phyloP scores from a whole-genome alignment of 2,797 vertebrate species.

The Euthynnus affinis region DNA sequence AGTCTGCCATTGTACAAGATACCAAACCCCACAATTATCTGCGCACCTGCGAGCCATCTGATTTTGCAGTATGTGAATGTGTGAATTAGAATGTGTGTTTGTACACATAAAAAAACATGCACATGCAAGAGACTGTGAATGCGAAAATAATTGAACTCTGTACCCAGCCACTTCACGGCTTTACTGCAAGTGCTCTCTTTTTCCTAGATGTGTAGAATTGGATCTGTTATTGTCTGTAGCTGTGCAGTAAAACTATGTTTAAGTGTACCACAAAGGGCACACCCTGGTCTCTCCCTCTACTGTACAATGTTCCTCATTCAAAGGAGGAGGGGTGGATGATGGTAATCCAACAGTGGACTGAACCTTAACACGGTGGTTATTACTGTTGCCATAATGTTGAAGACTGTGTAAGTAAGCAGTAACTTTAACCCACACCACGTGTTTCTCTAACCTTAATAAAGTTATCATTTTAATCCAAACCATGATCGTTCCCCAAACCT shows the following conservation, averaged over 20 bases:
- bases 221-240: constrained; percentile 12
- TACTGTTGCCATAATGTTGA: no score
- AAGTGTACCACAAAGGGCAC: not conserved
- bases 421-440: no score
- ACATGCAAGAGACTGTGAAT: not conserved
- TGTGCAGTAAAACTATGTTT: not conserved
- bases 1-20: constrained; percentile 68
- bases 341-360: no score
- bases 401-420: no score
- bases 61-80: constrained; percentile 28
- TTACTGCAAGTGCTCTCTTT: constrained; percentile 9
- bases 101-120: constrained; percentile 8
- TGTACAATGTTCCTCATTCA: no score
- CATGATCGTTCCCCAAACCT: no score
- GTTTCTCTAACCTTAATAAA: no score
- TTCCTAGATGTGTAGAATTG: not conserved
- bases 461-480: no score
- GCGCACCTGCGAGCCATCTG: not conserved
- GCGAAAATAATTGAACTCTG: not conserved
- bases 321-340: no score
- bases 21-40: constrained; percentile 51
- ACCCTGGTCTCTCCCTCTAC: no score
- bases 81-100: constrained; percentile 15
- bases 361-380: no score
- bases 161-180: not conserved